Conservation (phyloP, 2,797 vertebrate genomes). For the Enteromius argenteus region DNA sequence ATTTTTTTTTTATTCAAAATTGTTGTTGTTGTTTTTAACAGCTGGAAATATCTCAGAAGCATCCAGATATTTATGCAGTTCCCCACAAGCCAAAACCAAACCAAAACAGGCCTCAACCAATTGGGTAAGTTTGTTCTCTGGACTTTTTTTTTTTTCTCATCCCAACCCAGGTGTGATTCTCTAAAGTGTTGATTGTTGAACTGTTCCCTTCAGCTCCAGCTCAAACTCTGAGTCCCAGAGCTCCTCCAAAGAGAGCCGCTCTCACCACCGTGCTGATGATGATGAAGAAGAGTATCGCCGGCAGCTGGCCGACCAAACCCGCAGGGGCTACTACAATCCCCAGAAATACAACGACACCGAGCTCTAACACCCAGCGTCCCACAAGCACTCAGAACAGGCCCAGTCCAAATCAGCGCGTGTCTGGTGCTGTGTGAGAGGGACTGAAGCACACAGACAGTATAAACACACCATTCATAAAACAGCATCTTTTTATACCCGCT, state of each 20-base stretch:
- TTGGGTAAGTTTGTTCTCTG: conserved; percentile 80
- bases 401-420: background rate
- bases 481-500: conserved; percentile 37
- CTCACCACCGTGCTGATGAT: conserved; percentile 68
- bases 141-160: background rate
- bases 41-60: conserved; percentile 97
- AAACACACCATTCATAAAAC: background rate
- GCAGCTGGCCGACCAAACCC: conserved; percentile 88
- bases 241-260: conserved; percentile 75
- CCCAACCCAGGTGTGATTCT: background rate
- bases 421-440: background rate
- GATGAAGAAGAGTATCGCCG: conserved; percentile 89
- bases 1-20: too few relatives aligned
- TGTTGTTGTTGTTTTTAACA: conserved; percentile 65
- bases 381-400: background rate
- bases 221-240: conserved; percentile 85
- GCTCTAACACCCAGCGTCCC: conserved; percentile 75
- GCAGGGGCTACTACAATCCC: conserved; percentile 86
- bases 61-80: conserved; percentile 96
- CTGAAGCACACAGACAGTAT: conserved; percentile 9
- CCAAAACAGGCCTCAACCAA: conserved; percentile 82
- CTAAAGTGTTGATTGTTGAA: background rate
- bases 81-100: conserved; percentile 93
- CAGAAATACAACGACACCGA: conserved; percentile 96
- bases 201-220: conserved; percentile 77